A percentile compares a stretch with the other conserved stretches of the same genome.
These are phyloP conservation scores for Cryptoprocta ferox DNA, from an alignment of 2,797 vertebrate species.

Conservation along the genomic window DNA sequence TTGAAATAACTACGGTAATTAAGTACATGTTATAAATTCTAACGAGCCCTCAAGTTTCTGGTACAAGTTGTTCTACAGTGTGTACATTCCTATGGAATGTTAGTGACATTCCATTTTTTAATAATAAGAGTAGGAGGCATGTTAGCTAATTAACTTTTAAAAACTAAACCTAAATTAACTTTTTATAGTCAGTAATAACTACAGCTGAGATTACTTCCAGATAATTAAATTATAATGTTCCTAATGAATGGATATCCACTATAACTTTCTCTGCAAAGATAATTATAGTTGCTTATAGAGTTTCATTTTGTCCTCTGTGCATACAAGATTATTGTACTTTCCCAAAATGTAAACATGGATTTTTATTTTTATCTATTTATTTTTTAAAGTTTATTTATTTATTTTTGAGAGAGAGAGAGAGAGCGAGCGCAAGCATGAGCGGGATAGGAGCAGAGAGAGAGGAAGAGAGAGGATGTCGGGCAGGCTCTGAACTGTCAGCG, in stretches of 20 bases:
- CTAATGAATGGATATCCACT: constrained; percentile 44
- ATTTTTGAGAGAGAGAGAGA: too few species aligned
- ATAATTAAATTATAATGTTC: constrained; percentile 70
- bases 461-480: too few species aligned
- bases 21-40: constrained; percentile 14
- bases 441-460: too few species aligned
- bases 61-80: neutral
- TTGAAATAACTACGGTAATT: constrained; percentile 33
- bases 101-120: constrained; percentile 49
- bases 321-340: constrained; percentile 15
- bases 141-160: constrained; percentile 71
- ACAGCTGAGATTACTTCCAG: constrained; percentile 43
- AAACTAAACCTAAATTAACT: constrained; percentile 75
- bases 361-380: neutral
- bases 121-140: constrained; percentile 52
- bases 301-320: constrained; percentile 27
- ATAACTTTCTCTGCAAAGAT: constrained; percentile 28
- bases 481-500: too few species aligned
- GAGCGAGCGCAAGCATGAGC: too few species aligned
- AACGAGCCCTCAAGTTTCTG: constrained; percentile 22
- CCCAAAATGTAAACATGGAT: neutral
- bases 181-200: constrained; percentile 68
- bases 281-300: constrained; percentile 8
- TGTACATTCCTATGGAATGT: neutral
- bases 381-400: neutral